Conservation (phyloP, 2,113 vertebrate species). For the Salminus brasiliensis region DNA sequence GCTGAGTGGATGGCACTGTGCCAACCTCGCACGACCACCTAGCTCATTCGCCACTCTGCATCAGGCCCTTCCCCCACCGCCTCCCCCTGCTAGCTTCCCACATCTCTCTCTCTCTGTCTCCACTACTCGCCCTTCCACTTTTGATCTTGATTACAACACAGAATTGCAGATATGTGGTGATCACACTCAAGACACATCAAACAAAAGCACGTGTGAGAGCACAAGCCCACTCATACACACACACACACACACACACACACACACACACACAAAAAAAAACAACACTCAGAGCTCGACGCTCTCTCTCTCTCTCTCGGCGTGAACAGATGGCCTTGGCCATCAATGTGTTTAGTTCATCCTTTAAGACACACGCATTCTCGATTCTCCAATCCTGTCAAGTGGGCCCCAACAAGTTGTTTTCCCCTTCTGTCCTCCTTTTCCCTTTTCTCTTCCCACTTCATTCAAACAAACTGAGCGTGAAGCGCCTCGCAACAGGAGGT, state of each 20-base stretch:
- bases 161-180: not conserved
- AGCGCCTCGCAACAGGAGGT: slow-evolving; percentile 81
- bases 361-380: slow-evolving; percentile 36
- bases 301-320: slow-evolving; percentile 32
- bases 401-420: slow-evolving; percentile 55
- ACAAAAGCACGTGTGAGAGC: not conserved
- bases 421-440: slow-evolving; percentile 69
- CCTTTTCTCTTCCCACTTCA: slow-evolving; percentile 63
- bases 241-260: not conserved
- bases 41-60: slow-evolving; percentile 85
- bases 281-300: not conserved
- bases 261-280: not conserved
- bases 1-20: slow-evolving; percentile 94
- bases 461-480: slow-evolving; percentile 70
- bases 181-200: slow-evolving; percentile 17
- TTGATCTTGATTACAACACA: slow-evolving; percentile 20
- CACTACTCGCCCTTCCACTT: slow-evolving; percentile 29
- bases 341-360: slow-evolving; percentile 36
- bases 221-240: not conserved
- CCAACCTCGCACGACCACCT: slow-evolving; percentile 87
- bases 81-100: slow-evolving; percentile 62
- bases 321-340: slow-evolving; percentile 47
- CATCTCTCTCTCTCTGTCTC: slow-evolving; percentile 37
- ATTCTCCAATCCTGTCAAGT: slow-evolving; percentile 36
- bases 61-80: slow-evolving; percentile 70